Percentiles rank a stretch among this genome's conserved stretches.
Evolutionary conservation across 1,140 invertebrate species (phyloP).

Genomic region (Eupristina koningsbergeri): DNA sequence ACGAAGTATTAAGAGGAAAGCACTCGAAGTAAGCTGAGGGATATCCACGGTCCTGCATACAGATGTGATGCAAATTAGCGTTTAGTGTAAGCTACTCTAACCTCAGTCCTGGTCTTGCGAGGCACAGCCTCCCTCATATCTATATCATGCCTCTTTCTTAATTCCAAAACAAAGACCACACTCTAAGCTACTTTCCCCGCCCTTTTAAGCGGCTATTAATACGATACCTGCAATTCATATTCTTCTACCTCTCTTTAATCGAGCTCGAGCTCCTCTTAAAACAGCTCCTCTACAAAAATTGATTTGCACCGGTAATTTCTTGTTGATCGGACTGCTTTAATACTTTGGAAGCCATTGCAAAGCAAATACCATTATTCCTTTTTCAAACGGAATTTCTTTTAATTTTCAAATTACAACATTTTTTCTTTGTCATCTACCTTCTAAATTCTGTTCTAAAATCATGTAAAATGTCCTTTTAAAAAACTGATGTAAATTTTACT

Average conservation of each 20-base stretch:
- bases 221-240: background rate
- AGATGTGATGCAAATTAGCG: constrained; percentile 70
- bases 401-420: too few relatives aligned
- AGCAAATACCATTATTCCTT: background rate
- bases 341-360: background rate
- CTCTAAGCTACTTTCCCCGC: background rate
- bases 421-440: too few relatives aligned
- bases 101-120: constrained; percentile 1
- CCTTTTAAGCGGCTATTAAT: background rate
- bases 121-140: constrained; percentile 19
- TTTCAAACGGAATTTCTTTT: too few relatives aligned
- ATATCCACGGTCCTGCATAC: constrained; percentile 69
- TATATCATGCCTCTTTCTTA: background rate
- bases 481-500: too few relatives aligned
- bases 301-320: background rate
- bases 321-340: background rate
- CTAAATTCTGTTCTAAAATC: too few relatives aligned
- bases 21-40: constrained; percentile 64
- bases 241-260: background rate
- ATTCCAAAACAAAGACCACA: background rate
- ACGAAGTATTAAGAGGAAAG: constrained; percentile 69
- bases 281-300: background rate
- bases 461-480: too few relatives aligned
- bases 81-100: constrained; percentile 66
- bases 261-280: too few relatives aligned